These are phyloP conservation scores for Monodelphis domestica DNA, from an alignment of 2,797 vertebrate species.

Conservation along the genomic window DNA sequence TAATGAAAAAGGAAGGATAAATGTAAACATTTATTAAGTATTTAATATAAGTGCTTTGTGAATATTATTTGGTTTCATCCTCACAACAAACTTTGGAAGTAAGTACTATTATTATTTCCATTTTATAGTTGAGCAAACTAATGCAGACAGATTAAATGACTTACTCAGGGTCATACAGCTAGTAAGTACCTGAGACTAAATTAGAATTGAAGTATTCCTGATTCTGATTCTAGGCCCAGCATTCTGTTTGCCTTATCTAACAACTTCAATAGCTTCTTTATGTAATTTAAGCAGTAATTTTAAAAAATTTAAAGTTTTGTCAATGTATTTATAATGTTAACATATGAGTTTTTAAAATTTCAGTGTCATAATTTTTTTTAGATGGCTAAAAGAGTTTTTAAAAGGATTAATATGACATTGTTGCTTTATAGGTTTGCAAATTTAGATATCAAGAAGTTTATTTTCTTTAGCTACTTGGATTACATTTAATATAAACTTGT, in stretches of 20 bases:
- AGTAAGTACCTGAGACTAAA: no score
- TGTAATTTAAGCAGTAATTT: no score
- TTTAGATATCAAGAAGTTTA: conserved; percentile 33
- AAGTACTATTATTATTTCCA: no score
- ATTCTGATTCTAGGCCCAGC: no score
- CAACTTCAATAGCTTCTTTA: no score
- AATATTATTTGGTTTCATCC: background rate
- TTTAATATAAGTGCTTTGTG: background rate
- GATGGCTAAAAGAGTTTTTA: conserved; percentile 23
- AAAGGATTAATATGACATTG: conserved; percentile 26
- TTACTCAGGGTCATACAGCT: no score
- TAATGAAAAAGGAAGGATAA: background rate
- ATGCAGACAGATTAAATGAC: no score
- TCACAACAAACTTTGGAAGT: no score
- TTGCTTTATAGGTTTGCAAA: background rate
- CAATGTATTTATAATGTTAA: background rate
- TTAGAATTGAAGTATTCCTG: no score
- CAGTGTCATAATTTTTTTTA: conserved; percentile 3
- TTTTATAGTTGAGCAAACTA: no score
- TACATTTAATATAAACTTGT: background rate
- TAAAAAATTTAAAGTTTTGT: background rate
- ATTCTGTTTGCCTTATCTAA: no score
- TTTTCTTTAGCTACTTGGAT: background rate
- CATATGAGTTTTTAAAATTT: conserved; percentile 31
- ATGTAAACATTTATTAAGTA: background rate